Base-by-base conservation (phyloP, 1,140 invertebrate species). In the Temnothorax curvispinosus region DNA sequence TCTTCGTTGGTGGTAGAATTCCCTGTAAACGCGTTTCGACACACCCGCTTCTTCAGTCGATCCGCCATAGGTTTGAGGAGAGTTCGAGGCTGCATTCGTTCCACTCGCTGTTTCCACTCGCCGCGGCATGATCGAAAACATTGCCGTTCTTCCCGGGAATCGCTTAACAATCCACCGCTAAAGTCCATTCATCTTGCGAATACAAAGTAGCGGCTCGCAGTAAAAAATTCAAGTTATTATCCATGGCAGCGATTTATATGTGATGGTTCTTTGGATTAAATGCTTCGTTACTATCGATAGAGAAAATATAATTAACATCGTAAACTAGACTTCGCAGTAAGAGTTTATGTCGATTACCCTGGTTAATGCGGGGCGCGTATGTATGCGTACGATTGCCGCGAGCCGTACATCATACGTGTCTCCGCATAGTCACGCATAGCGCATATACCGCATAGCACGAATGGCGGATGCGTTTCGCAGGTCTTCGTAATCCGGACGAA, bases 1-100 rank as follows among this genome's bases (percentile, higher is more conserved):
- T 67, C 64, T 58, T 78, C 47, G 32, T 76, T 75, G 72, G 72
- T 56, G 74, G 74, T 54, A 67, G 41, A 85, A 32, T 54, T 76
- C 44, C 50, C 62, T 67, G 13, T 56, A 54, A 27, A 77, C 56
- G 56, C 56, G 74, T 85, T 85, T 77, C 47, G 47, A 85, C 71
- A 76, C 72, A 76, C 60, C 82, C 74, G 60, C 60, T 85, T 64
- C 47, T 85, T 65, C 60, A 32, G 58, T 77, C 60, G 58, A 65
- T 64, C 60, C 21, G 47, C 50, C 72, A n/a, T 52, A 65, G 72
- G 62, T 58, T 50, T 76, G 62, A 77, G 60, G 50, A 84, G 54
- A 74, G 18, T 62, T 81, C 77, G 62, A 76, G 54, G 54, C 41
- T 69, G 54, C 62, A 74, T 84, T 50, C 80, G 56, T 84, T 84